phyloP scores from a whole-genome alignment of 2,888 invertebrate species.

The Eumerus sabulonum region DNA sequence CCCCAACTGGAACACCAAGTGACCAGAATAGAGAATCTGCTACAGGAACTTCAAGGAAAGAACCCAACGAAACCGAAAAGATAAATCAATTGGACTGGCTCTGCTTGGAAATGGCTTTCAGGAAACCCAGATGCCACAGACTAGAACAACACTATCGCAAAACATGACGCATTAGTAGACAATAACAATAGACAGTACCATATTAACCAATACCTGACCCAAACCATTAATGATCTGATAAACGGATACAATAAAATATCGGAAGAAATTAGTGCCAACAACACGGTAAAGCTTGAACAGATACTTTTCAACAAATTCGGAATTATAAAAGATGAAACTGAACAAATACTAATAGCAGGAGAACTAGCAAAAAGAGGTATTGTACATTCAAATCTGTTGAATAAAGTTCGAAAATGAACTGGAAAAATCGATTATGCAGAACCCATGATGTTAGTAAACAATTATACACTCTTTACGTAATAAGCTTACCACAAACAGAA shows the following conservation, averaged over 20 bases:
- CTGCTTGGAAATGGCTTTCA: conserved; percentile 43
- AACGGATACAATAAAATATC: conserved; percentile 31
- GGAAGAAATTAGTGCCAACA: conserved; percentile 6
- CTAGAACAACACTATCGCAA: conserved; percentile 23
- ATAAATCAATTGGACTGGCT: too few relatives aligned
- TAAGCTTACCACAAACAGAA: conserved; percentile 53
- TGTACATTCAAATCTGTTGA: conserved; percentile 57
- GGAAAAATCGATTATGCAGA: conserved; percentile 59
- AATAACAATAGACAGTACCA: conserved; percentile 40
- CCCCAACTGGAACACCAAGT: conserved; percentile 19
- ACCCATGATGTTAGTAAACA: conserved; percentile 54
- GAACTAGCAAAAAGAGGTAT: too few relatives aligned
- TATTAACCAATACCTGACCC: too few relatives aligned
- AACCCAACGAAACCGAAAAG: too few relatives aligned
- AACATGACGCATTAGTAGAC: conserved; percentile 15
- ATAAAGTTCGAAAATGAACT: conserved; percentile 65
- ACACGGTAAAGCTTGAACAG: conserved; percentile 22
- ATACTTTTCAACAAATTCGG: conserved; percentile 18
- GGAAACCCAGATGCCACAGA: conserved; percentile 36
- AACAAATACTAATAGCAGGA: too few relatives aligned
- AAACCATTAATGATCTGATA: conserved; percentile 16
- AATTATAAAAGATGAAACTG: conserved; percentile 19
- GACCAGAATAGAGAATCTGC: conserved; percentile 1
- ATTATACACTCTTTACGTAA: conserved; percentile 53
- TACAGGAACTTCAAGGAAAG: too few relatives aligned